A percentile compares a stretch with the other conserved stretches of the same genome.
phyloP scores from a whole-genome alignment of 2,113 vertebrate genomes.

The Redunca redunca region DNA sequence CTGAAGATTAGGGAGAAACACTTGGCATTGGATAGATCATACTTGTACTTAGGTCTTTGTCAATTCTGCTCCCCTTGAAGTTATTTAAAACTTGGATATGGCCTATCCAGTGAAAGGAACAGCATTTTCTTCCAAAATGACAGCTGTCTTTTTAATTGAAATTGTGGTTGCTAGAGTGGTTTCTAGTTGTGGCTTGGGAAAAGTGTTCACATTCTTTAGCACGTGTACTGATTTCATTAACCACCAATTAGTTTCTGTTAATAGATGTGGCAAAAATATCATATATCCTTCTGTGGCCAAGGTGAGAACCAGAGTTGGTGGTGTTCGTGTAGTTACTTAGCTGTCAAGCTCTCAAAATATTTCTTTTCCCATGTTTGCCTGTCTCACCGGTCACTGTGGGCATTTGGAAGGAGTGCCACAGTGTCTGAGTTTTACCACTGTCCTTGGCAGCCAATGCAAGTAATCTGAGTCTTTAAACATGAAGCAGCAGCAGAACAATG shows the following conservation, averaged over 20 bases:
- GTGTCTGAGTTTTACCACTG: neutral
- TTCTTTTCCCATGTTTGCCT: neutral
- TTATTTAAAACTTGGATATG: neutral
- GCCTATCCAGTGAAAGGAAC: neutral
- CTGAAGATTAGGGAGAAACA: neutral
- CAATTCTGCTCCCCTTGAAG: accelerated
- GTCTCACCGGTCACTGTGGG: neutral
- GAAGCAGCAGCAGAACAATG: neutral
- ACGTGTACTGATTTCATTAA: neutral
- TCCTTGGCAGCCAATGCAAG: neutral
- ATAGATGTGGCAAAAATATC: neutral
- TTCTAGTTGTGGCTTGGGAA: neutral
- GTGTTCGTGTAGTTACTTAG: neutral
- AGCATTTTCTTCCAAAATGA: neutral
- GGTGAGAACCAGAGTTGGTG: neutral
- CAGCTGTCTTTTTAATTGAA: neutral
- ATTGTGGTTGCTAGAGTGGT: neutral
- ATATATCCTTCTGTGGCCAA: neutral
- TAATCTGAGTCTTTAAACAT: neutral
- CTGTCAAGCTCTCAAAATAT: neutral
- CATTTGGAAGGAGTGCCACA: neutral
- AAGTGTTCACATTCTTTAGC: neutral
- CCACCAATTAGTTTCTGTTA: neutral
- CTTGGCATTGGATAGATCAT: neutral
- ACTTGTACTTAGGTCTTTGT: neutral